Base-by-base conservation (phyloP, 1,140 invertebrate genomes). In the Drosophila busckii region DNA sequence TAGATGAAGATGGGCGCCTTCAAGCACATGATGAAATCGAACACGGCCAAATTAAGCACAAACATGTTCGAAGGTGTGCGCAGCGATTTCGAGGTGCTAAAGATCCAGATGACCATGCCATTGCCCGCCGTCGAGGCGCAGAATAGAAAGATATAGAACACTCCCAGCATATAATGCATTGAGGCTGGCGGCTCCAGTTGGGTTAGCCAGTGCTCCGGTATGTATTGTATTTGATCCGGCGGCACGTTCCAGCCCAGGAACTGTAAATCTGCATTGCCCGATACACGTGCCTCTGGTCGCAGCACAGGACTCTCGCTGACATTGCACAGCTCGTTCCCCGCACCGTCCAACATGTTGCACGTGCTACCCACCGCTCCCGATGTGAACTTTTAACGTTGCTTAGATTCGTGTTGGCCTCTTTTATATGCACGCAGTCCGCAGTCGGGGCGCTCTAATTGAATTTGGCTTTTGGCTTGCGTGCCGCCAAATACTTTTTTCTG, bases 51-150 rank as follows among this genome's bases (percentile, higher is more conserved):
- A 84, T 96, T 96, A 3, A 97, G 90, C 2, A 97, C 94, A 50
- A 97, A 94, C 88, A 97, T 92, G 73, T 97, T 97, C 4, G 95
- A 96, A 8, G 96, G 94, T 1, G 95, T 97, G 63, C 94, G 89
- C 37, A 97, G 86, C 31, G 90, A 90, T 88, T 95, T 95, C 2
- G 94, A 84, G 17, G 76, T 87, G 90, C 92, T 91, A 87, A 97
- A 97, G 61, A 97, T 93, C 91, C 94, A 97, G 65, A 97, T 92
- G 56, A 97, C 96, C 10, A 97, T 89, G 19, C 95, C 94, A 87
- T 97, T 97, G 55, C 96, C 96, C 2, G 93, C 83, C 1, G 95
- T 88, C 2, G 94, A 91, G 13, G 93, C 90, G 25, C 94, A 90
- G 9, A 94, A 95, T 50, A 97, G 94, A 32, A 93, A 89, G 16